phyloP scores from a whole-genome alignment of 2,888 invertebrate genomes.

The Metallyticus violacea region DNA sequence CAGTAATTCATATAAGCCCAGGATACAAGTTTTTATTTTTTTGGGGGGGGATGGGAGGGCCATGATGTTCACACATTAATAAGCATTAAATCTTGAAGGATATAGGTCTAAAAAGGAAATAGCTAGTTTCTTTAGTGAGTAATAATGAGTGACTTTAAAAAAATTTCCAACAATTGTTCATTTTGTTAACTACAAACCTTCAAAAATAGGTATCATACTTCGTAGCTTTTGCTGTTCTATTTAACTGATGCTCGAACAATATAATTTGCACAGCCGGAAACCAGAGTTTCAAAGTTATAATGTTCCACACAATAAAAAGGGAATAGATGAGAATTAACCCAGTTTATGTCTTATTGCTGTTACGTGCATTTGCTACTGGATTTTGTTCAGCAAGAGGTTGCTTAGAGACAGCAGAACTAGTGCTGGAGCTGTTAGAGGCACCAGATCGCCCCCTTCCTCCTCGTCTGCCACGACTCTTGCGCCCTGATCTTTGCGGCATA shows the following conservation, averaged over 20 bases:
- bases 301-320: not conserved
- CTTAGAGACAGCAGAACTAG: conserved; percentile 11
- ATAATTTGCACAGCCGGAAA: not conserved
- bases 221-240: not conserved
- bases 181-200: not conserved
- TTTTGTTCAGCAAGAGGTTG: conserved; percentile 40
- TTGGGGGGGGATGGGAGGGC: too few species aligned
- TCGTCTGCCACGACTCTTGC: conserved; percentile 41
- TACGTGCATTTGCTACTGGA: conserved; percentile 28
- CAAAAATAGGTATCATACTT: not conserved
- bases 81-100: not conserved
- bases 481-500: conserved; percentile 45
- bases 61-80: not conserved
- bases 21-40: too few species aligned
- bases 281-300: not conserved
- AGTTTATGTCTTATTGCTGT: not conserved
- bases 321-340: not conserved
- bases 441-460: conserved; percentile 48
- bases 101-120: not conserved
- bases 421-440: not conserved
- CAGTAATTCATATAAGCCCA: not conserved
- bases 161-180: not conserved
- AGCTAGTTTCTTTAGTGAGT: not conserved
- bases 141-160: not conserved
- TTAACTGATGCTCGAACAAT: not conserved